Evolutionary conservation across 1,140 invertebrate species (phyloP).

Genomic region (Ips nitidus): DNA sequence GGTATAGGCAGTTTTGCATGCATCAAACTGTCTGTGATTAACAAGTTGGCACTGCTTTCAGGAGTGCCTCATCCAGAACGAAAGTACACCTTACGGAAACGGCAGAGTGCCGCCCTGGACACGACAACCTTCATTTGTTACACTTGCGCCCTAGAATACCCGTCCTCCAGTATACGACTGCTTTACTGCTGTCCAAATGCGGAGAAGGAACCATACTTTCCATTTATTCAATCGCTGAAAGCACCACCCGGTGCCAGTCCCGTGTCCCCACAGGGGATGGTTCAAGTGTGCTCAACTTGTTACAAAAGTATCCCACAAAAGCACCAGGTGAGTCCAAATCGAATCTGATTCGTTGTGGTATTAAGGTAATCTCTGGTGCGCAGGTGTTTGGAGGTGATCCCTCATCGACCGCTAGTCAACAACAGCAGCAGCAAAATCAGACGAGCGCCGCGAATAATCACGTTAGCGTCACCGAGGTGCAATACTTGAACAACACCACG

Average conservation of each 20-base stretch:
- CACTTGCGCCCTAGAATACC: constrained; percentile 79
- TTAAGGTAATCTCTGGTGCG: constrained; percentile 1
- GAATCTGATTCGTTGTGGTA: constrained; percentile 54
- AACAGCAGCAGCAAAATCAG: constrained; percentile 1
- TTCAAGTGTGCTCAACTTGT: constrained; percentile 83
- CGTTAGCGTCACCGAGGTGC: constrained; percentile 49
- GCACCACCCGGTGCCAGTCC: constrained; percentile 80
- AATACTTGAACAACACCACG: constrained; percentile 51
- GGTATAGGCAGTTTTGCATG: no score
- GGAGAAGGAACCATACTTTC: constrained; percentile 84
- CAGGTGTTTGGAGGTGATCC: constrained; percentile 52
- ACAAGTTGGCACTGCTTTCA: neutral
- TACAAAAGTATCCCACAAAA: constrained; percentile 80
- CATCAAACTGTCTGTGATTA: no score
- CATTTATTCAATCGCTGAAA: constrained; percentile 78
- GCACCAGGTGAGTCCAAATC: constrained; percentile 60
- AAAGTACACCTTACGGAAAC: constrained; percentile 76
- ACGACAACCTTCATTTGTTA: constrained; percentile 84
- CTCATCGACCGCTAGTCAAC: constrained; percentile 22
- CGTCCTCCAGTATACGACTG: constrained; percentile 72
- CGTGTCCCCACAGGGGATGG: constrained; percentile 79
- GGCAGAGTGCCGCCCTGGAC: constrained; percentile 65
- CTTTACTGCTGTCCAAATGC: constrained; percentile 84
- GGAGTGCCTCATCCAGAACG: constrained; percentile 74
- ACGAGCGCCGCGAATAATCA: constrained; percentile 36